phyloP scores from a whole-genome alignment of 2,797 vertebrate species.

The Argentina silus region DNA sequence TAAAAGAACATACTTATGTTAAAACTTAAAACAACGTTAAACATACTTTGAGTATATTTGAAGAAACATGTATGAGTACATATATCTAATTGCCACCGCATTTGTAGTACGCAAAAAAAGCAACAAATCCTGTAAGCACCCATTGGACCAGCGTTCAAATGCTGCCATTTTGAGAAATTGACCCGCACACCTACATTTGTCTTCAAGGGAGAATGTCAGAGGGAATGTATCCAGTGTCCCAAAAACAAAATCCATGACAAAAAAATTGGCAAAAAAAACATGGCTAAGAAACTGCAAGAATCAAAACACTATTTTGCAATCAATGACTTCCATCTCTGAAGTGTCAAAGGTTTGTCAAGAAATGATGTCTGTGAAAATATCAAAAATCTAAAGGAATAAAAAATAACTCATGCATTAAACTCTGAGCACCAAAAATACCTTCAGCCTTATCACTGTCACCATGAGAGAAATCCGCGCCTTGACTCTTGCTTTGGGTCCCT shows the following conservation, averaged over 20 bases:
- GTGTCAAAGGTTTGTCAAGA: neutral
- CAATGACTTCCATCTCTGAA: neutral
- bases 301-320: neutral
- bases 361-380: slow-evolving; percentile 21
- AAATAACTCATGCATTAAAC: slow-evolving; percentile 65
- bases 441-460: slow-evolving; percentile 78
- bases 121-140: neutral
- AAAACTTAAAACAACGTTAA: too few relatives aligned
- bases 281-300: slow-evolving; percentile 8
- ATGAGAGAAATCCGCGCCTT: slow-evolving; percentile 74
- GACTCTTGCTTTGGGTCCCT: slow-evolving; percentile 78
- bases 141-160: slow-evolving; percentile 11
- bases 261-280: slow-evolving; percentile 37
- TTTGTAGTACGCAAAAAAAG: neutral
- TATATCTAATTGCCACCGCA: neutral
- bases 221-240: slow-evolving; percentile 39
- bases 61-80: neutral
- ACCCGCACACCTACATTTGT: slow-evolving; percentile 19
- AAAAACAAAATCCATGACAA: slow-evolving; percentile 46
- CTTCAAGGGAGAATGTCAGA: slow-evolving; percentile 33
- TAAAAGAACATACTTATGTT: too few relatives aligned
- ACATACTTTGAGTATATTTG: neutral
- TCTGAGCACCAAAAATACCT: slow-evolving; percentile 72
- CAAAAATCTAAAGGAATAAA: slow-evolving; percentile 48
- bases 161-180: slow-evolving; percentile 44